Evolutionary conservation across 2,797 vertebrate species (phyloP).

Genomic region (Hoplostethus mediterraneus): DNA sequence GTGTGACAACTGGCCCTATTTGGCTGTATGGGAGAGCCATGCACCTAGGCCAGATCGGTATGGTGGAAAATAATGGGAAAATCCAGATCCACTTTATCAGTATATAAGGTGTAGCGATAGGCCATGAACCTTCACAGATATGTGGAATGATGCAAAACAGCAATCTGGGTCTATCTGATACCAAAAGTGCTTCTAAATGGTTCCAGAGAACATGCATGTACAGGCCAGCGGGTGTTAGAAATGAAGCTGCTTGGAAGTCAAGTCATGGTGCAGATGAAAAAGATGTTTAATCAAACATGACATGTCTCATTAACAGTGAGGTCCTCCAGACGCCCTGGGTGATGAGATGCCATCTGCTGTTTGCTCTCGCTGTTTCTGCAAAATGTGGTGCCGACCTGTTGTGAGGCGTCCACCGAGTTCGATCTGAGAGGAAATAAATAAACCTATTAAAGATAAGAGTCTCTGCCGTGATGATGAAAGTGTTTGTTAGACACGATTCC

Average conservation of each 20-base stretch:
- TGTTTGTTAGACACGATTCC: background rate
- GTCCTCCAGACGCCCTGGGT: constrained; percentile 3
- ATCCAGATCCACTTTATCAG: too few species aligned
- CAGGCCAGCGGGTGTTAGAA: background rate
- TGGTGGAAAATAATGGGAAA: too few species aligned
- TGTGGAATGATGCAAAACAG: background rate
- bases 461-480: background rate
- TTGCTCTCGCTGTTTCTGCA: constrained; percentile 9
- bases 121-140: constrained; percentile 5
- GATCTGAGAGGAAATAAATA: constrained; percentile 38
- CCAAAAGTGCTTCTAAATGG: background rate
- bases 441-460: constrained; percentile 2
- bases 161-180: background rate
- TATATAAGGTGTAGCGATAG: background rate
- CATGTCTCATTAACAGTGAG: constrained; percentile 43
- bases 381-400: constrained; percentile 29
- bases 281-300: constrained; percentile 44
- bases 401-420: constrained; percentile 35
- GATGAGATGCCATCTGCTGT: constrained; percentile 46
- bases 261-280: constrained; percentile 18
- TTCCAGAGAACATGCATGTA: background rate
- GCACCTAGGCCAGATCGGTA: too few species aligned
- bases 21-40: too few species aligned
- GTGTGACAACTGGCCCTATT: too few species aligned
- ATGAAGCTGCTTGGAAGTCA: constrained; percentile 7